phyloP scores from a whole-genome alignment of 2,888 invertebrate species.

The Melangyna quadrimaculata region DNA sequence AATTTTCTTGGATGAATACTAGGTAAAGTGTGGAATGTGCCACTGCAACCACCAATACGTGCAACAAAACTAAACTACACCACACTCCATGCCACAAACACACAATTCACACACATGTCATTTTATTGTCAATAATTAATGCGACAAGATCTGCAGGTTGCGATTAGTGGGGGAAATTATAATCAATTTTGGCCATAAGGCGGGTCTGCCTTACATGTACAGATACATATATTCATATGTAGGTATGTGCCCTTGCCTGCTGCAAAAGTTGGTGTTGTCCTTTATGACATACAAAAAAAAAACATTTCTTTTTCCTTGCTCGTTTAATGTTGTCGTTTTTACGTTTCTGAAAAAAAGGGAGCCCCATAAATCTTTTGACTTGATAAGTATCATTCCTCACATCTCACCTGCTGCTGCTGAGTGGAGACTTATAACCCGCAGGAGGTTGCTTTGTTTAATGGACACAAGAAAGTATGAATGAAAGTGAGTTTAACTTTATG shows the following conservation, averaged over 20 bases:
- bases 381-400: conserved; percentile 61
- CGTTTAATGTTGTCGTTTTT: neutral
- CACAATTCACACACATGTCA: no score
- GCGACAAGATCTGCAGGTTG: conserved; percentile 68
- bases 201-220: conserved; percentile 3
- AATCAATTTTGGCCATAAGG: conserved; percentile 66
- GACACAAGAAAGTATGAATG: neutral
- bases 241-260: neutral
- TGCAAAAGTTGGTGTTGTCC: neutral
- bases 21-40: neutral
- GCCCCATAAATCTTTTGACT: conserved; percentile 58
- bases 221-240: no score
- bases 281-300: no score
- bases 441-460: conserved; percentile 21
- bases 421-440: conserved; percentile 21
- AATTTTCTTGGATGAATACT: neutral
- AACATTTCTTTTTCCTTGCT: neutral
- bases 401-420: conserved; percentile 70
- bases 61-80: conserved; percentile 10
- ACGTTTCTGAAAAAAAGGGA: conserved; percentile 3
- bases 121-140: conserved; percentile 66
- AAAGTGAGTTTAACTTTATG: conserved; percentile 49
- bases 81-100: conserved; percentile 14
- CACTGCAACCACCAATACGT: conserved; percentile 20
- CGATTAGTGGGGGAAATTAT: conserved; percentile 69